Conservation (phyloP, 2,113 vertebrate species). For the Uria aalge region DNA sequence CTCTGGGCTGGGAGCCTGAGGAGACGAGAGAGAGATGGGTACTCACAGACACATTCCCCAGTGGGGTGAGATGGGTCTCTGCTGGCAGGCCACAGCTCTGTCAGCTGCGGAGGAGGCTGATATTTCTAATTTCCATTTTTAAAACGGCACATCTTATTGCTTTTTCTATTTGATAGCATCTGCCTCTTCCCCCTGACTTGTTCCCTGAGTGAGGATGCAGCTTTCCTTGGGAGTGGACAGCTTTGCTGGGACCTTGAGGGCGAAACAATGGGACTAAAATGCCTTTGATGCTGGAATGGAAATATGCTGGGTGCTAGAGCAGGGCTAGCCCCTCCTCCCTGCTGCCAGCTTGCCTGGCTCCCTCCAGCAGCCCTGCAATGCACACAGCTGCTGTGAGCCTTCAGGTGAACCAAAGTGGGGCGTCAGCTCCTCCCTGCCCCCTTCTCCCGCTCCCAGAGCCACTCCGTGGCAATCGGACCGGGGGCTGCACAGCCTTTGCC, state of each 20-base stretch:
- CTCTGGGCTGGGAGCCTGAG: neutral
- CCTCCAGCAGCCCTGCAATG: neutral
- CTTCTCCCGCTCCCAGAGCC: neutral
- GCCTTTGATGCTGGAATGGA: neutral
- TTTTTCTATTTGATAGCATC: neutral
- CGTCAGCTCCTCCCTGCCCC: neutral
- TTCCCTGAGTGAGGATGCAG: neutral
- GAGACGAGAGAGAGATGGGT: neutral
- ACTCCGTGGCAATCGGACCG: neutral
- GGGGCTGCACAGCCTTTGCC: neutral
- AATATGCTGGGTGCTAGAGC: neutral
- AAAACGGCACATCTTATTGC: neutral
- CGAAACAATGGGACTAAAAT: neutral
- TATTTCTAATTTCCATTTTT: neutral
- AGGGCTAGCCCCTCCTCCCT: neutral
- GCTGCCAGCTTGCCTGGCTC: neutral
- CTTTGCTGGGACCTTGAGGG: neutral
- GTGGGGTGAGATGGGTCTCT: neutral
- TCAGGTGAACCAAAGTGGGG: neutral
- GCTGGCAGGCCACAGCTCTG: neutral
- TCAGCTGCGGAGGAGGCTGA: neutral
- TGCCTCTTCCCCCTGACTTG: neutral
- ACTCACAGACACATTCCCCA: neutral
- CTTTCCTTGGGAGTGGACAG: neutral
- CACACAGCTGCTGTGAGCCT: neutral